Base-by-base conservation (phyloP, 2,797 vertebrate genomes). In the Sebastes iracundus region DNA sequence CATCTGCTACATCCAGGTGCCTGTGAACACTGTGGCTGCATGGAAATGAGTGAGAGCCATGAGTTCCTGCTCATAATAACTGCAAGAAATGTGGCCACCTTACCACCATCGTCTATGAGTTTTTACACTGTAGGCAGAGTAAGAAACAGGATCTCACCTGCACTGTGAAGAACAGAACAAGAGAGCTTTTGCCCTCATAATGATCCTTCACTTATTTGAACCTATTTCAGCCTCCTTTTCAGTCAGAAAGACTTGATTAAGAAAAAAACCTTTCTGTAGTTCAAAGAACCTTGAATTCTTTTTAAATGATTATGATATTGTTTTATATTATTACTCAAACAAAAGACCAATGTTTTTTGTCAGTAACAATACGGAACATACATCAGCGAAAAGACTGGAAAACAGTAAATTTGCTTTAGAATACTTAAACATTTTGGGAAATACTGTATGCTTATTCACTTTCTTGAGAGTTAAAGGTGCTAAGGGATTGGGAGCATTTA, bases 1-100 rank as follows among this genome's bases (percentile, higher is more conserved):
- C 28, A 65, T 67, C 33, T 69, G 76, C 61, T 79, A 7, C 25
- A 38, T 66, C 52, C 53, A 61, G 71, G 72, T 58, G n/a, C 62
- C n/a, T 68, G 69, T 70, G 75, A 77, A 72, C 30, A 59, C 33
- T 32, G 13, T 11, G 27, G n/a, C 30, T 66, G 38, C 33, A 56
- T 23, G 20, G 18, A 79, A 71, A 86, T 76, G 23, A 84, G 46
- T 33, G 22, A 81, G 42, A 62, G 23, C 11, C 65, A 81, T 77
- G 68, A 88, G 32, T 61, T 82, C 28, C 72, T 58, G 56, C 73
- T 87, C 56, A 73, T 90, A 78, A 87, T 80, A 75, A 85, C 81
- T 84, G 78, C 33, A 84, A 88, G 67, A 81, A 84, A 77, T 83
- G 38, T 11, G 25, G 22, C 32, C 33, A 63, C 59, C 71, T 73